Conservation (phyloP, 2,888 invertebrate genomes). For the Sesia apiformis region DNA sequence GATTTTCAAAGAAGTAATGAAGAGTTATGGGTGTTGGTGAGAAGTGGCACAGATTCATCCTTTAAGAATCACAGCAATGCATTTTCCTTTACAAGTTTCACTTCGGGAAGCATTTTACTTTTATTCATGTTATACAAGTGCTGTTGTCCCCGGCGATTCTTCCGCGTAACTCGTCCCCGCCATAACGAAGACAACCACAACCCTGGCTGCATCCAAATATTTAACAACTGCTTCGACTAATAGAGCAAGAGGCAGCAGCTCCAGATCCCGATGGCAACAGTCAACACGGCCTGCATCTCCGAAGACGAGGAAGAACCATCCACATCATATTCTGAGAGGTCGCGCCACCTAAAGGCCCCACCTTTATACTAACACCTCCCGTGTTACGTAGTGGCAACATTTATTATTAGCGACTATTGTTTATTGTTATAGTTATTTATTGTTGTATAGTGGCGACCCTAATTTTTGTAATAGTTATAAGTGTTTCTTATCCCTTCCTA, state of each 20-base stretch:
- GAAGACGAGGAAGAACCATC: background rate
- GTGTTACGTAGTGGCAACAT: background rate
- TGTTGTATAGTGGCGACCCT: too few species aligned
- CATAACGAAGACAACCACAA: background rate
- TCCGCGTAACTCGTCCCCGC: background rate
- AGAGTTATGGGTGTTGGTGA: too few species aligned
- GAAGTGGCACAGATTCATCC: too few species aligned
- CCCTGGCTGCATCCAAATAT: background rate
- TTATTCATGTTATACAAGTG: background rate
- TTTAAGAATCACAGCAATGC: too few species aligned
- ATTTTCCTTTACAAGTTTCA: background rate
- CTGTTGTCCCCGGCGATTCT: background rate
- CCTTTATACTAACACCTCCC: background rate
- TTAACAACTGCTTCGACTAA: background rate
- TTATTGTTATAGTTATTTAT: too few species aligned
- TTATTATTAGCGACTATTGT: too few species aligned
- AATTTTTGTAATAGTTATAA: too few species aligned
- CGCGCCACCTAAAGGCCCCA: background rate
- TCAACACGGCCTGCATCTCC: background rate
- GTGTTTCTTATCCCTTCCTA: too few species aligned
- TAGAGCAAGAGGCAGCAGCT: background rate
- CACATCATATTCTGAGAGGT: background rate
- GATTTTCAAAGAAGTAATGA: too few species aligned
- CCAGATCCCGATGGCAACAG: background rate
- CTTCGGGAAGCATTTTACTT: background rate